phyloP scores from a whole-genome alignment of 2,797 vertebrate species.

The Yasuhikotakia modesta region DNA sequence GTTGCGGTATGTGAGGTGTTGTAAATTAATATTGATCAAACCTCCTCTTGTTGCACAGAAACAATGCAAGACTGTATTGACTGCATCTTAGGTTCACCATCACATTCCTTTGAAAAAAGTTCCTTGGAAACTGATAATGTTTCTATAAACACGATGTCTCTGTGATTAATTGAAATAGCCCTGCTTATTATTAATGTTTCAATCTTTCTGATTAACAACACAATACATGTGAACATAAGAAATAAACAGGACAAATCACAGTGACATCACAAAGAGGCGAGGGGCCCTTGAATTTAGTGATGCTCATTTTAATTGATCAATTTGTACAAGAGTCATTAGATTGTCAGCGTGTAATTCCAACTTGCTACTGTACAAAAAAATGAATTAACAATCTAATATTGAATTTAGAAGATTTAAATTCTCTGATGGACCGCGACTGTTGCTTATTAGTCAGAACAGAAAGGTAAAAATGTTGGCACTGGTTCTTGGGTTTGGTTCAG shows the following conservation, averaged over 20 bases:
- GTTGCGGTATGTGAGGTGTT: not conserved
- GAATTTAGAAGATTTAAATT: not conserved
- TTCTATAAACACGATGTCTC: not conserved
- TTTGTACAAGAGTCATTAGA: not conserved
- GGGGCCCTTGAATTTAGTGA: too few relatives aligned
- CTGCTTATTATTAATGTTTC: not conserved
- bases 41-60: not conserved
- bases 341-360: not conserved
- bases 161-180: not conserved
- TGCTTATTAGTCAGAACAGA: not conserved
- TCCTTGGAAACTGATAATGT: not conserved
- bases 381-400: not conserved
- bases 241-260: not conserved
- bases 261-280: too few relatives aligned
- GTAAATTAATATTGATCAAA: conserved; percentile 31
- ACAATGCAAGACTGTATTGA: not conserved
- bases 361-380: not conserved
- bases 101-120: not conserved
- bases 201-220: not conserved
- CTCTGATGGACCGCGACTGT: too few relatives aligned
- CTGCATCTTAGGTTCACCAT: not conserved
- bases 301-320: too few relatives aligned
- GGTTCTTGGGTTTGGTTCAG: not conserved
- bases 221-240: not conserved
- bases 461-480: not conserved